A percentile compares a stretch with the other conserved stretches of the same genome.
These are phyloP conservation scores for Cataglyphis hispanica DNA, from an alignment of 1,140 invertebrate species.

Conservation along the genomic window DNA sequence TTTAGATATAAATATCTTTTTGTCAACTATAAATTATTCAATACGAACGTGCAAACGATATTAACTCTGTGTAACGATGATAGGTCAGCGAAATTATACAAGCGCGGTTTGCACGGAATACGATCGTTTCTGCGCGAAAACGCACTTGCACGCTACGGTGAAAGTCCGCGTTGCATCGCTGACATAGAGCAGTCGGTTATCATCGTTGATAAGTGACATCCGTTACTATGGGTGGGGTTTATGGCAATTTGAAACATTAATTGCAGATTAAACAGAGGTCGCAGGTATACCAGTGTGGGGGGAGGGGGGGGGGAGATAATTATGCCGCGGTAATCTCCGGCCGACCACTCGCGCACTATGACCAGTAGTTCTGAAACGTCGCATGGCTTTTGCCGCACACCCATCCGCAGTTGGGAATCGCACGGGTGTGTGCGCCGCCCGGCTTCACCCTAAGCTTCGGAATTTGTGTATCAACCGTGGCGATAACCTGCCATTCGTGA, in stretches of 20 bases:
- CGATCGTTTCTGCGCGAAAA: slow-evolving; percentile 28
- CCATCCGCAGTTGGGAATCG: slow-evolving; percentile 74
- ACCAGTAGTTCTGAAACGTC: slow-evolving; percentile 78
- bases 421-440: slow-evolving; percentile 62
- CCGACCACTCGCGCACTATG: slow-evolving; percentile 80
- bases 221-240: slow-evolving; percentile 80
- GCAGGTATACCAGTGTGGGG: slow-evolving; percentile 75
- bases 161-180: slow-evolving; percentile 29
- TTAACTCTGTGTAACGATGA: slow-evolving; percentile 4
- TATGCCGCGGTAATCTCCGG: slow-evolving; percentile 84
- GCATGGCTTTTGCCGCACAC: slow-evolving; percentile 76
- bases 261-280: slow-evolving; percentile 85
- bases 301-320: slow-evolving; percentile 79
- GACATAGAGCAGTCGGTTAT: slow-evolving; percentile 69
- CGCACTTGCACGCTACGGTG: slow-evolving; percentile 14
- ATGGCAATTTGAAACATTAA: slow-evolving; percentile 85
- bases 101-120: slow-evolving; percentile 3
- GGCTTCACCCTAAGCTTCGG: slow-evolving; percentile 7
- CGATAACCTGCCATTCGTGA: slow-evolving; percentile 67
- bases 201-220: slow-evolving; percentile 83
- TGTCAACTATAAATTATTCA: background rate
- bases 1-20: background rate
- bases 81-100: background rate
- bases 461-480: slow-evolving; percentile 55
- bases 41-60: background rate